These are phyloP conservation scores for Porites lutea DNA, from an alignment of 64 coral and sea anemone genomes.

Conservation along the genomic window DNA sequence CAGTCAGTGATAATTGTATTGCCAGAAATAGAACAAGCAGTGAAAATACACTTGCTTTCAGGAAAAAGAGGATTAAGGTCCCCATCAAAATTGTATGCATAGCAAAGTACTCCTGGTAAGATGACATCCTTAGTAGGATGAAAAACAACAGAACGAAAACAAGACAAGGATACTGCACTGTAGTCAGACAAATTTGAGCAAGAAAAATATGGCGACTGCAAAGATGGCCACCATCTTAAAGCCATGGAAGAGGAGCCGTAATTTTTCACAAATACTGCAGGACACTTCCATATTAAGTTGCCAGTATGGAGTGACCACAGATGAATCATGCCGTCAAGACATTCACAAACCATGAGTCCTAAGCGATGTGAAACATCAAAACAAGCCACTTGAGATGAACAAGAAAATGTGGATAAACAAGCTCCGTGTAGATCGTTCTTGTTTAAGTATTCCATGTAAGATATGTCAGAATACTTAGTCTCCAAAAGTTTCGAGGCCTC, in stretches of 20 bases:
- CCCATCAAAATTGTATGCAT: background rate
- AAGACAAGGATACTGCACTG: background rate
- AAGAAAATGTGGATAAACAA: background rate
- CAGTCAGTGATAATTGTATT: background rate
- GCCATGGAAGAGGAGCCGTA: background rate
- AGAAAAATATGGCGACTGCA: too few relatives aligned
- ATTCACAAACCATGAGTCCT: conserved; percentile 14
- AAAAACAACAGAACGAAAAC: conserved; percentile 16
- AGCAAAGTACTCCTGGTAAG: background rate
- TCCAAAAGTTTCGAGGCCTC: background rate
- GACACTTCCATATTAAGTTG: background rate
- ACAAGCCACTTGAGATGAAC: conserved; percentile 14
- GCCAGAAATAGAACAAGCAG: background rate
- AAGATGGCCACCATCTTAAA: background rate
- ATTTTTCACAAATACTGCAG: background rate
- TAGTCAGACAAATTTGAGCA: background rate
- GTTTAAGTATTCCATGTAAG: background rate
- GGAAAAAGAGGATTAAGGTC: background rate
- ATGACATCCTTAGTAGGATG: background rate
- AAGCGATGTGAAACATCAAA: conserved; percentile 15
- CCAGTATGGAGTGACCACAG: too few relatives aligned
- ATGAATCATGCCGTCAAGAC: background rate
- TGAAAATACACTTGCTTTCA: background rate
- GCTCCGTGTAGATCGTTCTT: background rate
- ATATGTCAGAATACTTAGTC: background rate